phyloP scores from a whole-genome alignment of 2,113 vertebrate species.

The Lepidothrix coronata region DNA sequence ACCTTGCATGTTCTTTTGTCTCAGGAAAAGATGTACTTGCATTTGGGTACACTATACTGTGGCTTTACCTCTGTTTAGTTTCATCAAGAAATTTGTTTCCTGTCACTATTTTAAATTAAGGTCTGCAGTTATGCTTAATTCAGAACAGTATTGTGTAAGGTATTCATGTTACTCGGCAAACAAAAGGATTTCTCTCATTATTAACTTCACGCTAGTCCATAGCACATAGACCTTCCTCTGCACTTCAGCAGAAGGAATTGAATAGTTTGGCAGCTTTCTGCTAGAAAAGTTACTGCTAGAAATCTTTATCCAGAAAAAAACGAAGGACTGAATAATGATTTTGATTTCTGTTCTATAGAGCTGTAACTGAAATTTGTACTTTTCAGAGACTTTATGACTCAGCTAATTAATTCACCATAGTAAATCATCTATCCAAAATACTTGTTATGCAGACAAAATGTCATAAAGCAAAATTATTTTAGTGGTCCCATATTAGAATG shows the following conservation, averaged over 20 bases:
- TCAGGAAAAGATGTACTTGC: background rate
- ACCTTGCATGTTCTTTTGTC: background rate
- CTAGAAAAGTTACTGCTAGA: background rate
- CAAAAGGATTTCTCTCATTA: background rate
- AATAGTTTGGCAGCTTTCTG: background rate
- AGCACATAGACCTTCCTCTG: background rate
- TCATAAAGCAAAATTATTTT: background rate
- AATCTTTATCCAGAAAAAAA: background rate
- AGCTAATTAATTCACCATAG: background rate
- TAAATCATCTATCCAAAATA: background rate
- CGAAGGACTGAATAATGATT: background rate
- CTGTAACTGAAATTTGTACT: background rate
- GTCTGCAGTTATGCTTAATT: background rate
- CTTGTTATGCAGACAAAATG: background rate
- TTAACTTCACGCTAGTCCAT: background rate
- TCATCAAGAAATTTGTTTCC: background rate
- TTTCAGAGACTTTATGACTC: background rate
- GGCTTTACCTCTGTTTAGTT: background rate
- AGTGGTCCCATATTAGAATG: background rate
- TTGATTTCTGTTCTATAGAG: background rate
- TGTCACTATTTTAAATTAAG: background rate
- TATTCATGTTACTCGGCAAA: background rate
- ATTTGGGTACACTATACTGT: background rate
- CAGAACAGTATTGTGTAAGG: fast-evolving
- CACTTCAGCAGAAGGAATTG: background rate